Evolutionary conservation across 2,797 vertebrate species (phyloP).

Genomic region (Melanogrammus aeglefinus): DNA sequence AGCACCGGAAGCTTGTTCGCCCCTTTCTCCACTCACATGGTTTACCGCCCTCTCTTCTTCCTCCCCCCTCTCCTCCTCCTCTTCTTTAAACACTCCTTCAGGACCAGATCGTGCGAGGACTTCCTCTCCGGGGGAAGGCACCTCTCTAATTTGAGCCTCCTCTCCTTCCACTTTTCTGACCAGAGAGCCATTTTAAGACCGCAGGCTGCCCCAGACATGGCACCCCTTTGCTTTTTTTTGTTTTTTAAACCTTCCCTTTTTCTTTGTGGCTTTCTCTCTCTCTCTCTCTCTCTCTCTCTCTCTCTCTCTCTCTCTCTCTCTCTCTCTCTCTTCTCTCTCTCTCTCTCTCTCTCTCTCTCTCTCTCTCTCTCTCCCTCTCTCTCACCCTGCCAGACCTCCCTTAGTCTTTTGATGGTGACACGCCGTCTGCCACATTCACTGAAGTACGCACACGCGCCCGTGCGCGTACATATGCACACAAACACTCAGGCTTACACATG

Average conservation of each 20-base stretch:
- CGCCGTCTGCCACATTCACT: conserved; percentile 64
- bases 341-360: conserved; percentile 30
- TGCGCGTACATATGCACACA: conserved; percentile 20
- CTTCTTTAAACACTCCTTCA: conserved; percentile 62
- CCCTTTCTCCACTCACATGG: conserved; percentile 48
- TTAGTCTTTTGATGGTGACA: conserved; percentile 72
- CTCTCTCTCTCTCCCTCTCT: conserved; percentile 36
- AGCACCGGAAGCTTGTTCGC: conserved; percentile 63
- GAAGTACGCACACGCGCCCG: conserved; percentile 48
- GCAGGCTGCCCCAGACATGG: conserved; percentile 60
- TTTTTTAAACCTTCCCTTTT: conserved; percentile 32
- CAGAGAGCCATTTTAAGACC: conserved; percentile 74
- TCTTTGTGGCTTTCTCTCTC: conserved; percentile 31
- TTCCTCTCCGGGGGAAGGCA: conserved; percentile 72
- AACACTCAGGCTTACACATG: conserved; percentile 12
- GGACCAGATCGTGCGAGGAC: conserved; percentile 70
- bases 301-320: conserved; percentile 39
- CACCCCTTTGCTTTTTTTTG: conserved; percentile 54
- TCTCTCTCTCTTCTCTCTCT: conserved; percentile 35
- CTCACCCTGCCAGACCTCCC: conserved; percentile 71
- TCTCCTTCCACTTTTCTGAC: conserved; percentile 77
- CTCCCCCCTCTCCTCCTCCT: conserved; percentile 22
- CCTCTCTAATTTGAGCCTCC: conserved; percentile 79
- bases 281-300: conserved; percentile 39
- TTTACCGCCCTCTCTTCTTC: conserved; percentile 43